Base-by-base conservation (phyloP, 2,888 invertebrate species). In the Drosophila parthenogenetica region DNA sequence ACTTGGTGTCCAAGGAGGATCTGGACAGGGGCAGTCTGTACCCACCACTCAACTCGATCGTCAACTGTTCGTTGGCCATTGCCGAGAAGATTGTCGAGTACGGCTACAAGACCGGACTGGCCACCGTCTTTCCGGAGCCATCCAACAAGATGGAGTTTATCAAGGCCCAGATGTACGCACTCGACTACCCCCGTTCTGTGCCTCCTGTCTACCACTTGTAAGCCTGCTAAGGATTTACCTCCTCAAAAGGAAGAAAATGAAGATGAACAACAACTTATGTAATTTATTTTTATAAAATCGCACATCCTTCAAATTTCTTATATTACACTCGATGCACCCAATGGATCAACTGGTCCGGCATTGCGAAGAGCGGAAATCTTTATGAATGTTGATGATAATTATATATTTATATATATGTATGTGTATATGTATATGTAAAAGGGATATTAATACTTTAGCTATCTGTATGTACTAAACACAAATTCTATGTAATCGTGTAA, bases 21-120 rank as follows among this genome's bases (percentile, higher is more conserved):
- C 93, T 99, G 85, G 94, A 94, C 1, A 94, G 94, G 59, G 99
- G 99, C 65, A 95, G 98, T 76, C 93, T 99, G 58, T 99, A 99
- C 93, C 99, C 99, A 17, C 98, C 98, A 0, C 94, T 99, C 13
- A 93, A 94, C 42, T 93, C 94, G 70, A 98, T 99, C 79, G 95
- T 96, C 82, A 94, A 96, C 69, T 97, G 98, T 90, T 99, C 99
- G 0, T 93, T 98, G 58, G 94, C 95, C 90, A 98, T 99, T 86
- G 99, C 98, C 19, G 94, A 94, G 40, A 94, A 94, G 89, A 93
- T 98, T 62, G 95, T 97, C 53, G 95, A 97, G 60, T 96, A 96
- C 91, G 96, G 97, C 1, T 99, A 97, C 91, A 93, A 94, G 79
- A 94, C 94, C 78, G 94, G 96, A 48, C 93, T 95, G 79, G 97